Base-by-base conservation (phyloP, 2,113 vertebrate genomes). In the Eptesicus fuscus region DNA sequence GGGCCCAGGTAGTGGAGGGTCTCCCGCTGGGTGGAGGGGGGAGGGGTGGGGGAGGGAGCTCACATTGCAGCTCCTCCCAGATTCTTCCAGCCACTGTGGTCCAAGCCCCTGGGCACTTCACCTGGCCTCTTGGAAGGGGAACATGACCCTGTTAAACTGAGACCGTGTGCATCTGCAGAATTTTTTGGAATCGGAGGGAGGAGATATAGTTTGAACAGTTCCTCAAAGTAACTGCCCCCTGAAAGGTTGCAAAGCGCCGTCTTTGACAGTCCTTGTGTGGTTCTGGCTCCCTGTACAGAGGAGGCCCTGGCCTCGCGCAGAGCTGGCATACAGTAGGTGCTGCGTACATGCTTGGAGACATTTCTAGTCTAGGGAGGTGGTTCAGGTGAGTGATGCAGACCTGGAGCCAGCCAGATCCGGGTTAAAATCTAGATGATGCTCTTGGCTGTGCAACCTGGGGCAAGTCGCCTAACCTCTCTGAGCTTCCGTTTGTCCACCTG, bases 1-100 rank as follows among this genome's bases (percentile, higher is more conserved):
- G 37, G 10, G 4, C 53, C 30, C 40, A 22, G 51, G 9, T 1
- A 10, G 23, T 8, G 4, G 51, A 67, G 4, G 9, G 35, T 56
- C 44, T 78, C 23, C 49, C 1, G 14, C 22, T 2, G 2, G 5
- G 40, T 13, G 1, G 11, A 0, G 42, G 17, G 7, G 20, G 17
- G 7, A 13, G 12, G n/a, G 23, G 6, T 22, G 11, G 12, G n/a
- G 74, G 5, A 32, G 9, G 47, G 30, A 84, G 90, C 23, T 87
- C 47, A 9, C 59, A 1, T 1, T 70, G 59, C 88, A 85, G 42
- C 49, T 49, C 69, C 61, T 83, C 9, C 61, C 0, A 2, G 51
- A 16, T 49, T 59, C 77, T 85, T 11, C 10, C 7, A 47, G 70
- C n/a, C n/a, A 30, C 20, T 4, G 17, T 7, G 22, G 30, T 71